Evolutionary conservation across 2,888 invertebrate species (phyloP).

Genomic region (Cenopis cana): DNA sequence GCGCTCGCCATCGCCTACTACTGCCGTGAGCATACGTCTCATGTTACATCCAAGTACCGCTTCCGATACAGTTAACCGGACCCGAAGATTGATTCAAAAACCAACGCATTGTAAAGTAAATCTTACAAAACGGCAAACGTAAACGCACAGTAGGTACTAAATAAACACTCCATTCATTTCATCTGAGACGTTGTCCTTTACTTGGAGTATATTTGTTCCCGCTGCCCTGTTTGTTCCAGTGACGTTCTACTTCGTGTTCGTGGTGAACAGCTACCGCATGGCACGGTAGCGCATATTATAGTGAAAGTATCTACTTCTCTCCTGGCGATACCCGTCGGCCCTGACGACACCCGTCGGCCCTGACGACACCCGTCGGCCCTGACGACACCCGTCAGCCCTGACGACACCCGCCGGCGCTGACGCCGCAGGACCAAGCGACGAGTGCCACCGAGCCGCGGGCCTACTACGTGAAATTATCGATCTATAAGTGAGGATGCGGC

Average conservation of each 20-base stretch:
- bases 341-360: too few species aligned
- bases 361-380: too few species aligned
- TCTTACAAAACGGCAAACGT: too few species aligned
- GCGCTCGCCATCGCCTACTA: conserved; percentile 4
- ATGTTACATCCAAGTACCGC: too few species aligned
- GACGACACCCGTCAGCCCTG: too few species aligned
- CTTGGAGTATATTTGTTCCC: too few species aligned
- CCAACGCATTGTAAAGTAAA: not conserved
- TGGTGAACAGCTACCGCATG: conserved; percentile 11
- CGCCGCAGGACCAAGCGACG: too few species aligned
- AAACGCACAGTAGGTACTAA: not conserved
- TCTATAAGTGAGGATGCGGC: too few species aligned
- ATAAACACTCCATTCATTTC: not conserved
- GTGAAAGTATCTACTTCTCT: not conserved
- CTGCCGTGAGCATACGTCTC: not conserved
- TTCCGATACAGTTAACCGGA: not conserved
- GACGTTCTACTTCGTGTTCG: not conserved
- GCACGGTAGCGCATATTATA: not conserved
- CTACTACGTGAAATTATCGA: too few species aligned
- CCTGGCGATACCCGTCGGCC: not conserved
- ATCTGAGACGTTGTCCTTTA: not conserved
- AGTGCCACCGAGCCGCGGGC: too few species aligned
- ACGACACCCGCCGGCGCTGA: too few species aligned
- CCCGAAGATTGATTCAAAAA: not conserved
- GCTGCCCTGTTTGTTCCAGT: not conserved